Evolutionary conservation across 2,888 invertebrate species (phyloP), one percentile per base, ranked within the genome.

Genomic region (Copidosoma aretas): DNA sequence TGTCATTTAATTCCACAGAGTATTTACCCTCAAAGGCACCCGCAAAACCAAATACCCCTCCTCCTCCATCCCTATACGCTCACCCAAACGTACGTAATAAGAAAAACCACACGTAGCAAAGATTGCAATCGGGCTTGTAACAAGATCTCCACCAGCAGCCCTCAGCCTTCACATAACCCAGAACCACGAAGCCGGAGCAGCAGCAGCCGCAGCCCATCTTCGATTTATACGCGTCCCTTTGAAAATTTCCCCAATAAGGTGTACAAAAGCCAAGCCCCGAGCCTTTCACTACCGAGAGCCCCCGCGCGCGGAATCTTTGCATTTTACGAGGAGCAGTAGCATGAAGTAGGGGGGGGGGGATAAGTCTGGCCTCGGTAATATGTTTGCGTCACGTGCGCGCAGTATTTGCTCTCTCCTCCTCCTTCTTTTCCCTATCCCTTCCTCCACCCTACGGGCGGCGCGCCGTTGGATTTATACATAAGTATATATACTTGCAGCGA

Each of bases 321-420:
- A 71, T 71, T 71, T 71, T 71, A 71, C 69, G 68, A 67, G 60
- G 39, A 68, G 64, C 66, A 46, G 49, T 21, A 25, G 51, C 49
- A n/a, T n/a, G n/a, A n/a, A n/a, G 46, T 10, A 54, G 22, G 24
- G 19, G 24, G 17, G 19, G 19, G 17, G 10, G 17, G 15, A 21
- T 24, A 17, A 54, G 54, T 54, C 60, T 12, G 19, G 14, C 21
- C 51, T 4, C 53, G 43, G 59, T 71, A 69, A 71, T 69, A 71
- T 71, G 67, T 71, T 71, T 71, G 71, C 71, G 68, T 71, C 71
- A 71, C 69, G 67, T 67, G 71, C 56, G 60, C 66, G 56, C 64
- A 43, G 64, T 69, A 69, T 71, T 69, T 69, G 68, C 71, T 63
- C 66, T 43, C 14, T 52, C 19, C 19, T 19, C 19, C 22, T 19